Evolutionary conservation across 2,113 vertebrate genomes (phyloP), one percentile per base, ranked within the genome.

Genomic region (Hyla sarda): DNA sequence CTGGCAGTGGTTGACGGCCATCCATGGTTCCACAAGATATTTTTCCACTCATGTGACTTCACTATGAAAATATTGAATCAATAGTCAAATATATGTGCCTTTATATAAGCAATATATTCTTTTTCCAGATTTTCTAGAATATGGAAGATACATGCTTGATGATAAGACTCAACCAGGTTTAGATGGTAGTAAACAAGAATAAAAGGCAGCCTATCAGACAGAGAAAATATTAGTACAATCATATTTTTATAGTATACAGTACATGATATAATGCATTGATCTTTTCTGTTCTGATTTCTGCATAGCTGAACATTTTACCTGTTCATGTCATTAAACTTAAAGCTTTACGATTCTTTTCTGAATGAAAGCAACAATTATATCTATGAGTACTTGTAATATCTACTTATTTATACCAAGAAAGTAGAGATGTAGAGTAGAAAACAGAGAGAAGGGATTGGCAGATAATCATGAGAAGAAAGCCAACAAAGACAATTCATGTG

Each of bases 401-500:
- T 67, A 67, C 2, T 48, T 23, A 72, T 17, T 50, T 34, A 69
- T n/a, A 54, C 19, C n/a, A 41, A 79, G 30, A 71, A 81, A 50
- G 25, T 52, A 86, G 65, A 86, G 65, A 60, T 45, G 32, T 28
- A 85, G 58, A 85, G 17, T 0, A 69, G 84, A 80, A 56, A 56
- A 62, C 62, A 32, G 34, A 80, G 84, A 86, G 76, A 72, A 34
- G 76, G 75, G 45, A 72, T 17, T 73, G 45, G 34, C 17, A 41
- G 83, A 54, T 28, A 56, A 41, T 41, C 65, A 86, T 34, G 32
- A 58, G 34, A 23, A 54, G 48, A 79, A 86, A 81, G 65, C 76
- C 65, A 86, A 86, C 84, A 81, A 69, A 78, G 76, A 86, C 65
- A 85, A 48, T 14, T 79, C 48, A 86, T 80, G 84, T 73, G n/a